Percentiles rank a stretch among this genome's conserved stretches.
phyloP scores from a whole-genome alignment of 2,113 vertebrate species.

The Archocentrus centrarchus region DNA sequence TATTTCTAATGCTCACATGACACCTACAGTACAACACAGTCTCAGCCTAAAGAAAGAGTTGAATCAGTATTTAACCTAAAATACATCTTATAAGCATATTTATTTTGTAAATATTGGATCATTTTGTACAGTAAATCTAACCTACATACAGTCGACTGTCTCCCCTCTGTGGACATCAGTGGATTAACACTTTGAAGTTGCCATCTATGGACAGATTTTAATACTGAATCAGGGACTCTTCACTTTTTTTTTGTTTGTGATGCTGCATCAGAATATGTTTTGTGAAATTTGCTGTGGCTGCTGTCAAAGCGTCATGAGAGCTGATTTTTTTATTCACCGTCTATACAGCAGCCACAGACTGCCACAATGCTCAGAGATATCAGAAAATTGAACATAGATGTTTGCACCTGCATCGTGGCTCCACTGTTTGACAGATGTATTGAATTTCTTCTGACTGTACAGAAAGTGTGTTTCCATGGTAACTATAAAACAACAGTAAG shows the following conservation, averaged over 20 bases:
- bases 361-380: neutral
- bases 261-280: conserved; percentile 13
- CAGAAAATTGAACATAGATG: neutral
- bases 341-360: neutral
- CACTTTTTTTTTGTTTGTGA: neutral
- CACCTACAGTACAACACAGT: too few species aligned
- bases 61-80: neutral
- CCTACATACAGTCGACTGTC: neutral
- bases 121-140: neutral
- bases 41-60: too few species aligned
- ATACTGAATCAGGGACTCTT: neutral
- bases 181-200: conserved; percentile 3
- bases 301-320: neutral
- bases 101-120: neutral
- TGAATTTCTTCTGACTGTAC: neutral
- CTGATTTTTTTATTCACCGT: neutral
- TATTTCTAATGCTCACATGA: too few species aligned
- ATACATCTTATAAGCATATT: neutral
- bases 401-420: neutral
- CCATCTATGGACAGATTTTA: neutral
- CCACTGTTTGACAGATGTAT: neutral
- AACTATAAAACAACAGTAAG: neutral
- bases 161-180: conserved; percentile 28
- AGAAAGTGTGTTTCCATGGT: neutral
- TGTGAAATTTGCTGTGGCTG: neutral